Evolutionary conservation across 2,888 invertebrate genomes (phyloP).

Genomic region (Eristalinus aeneus): DNA sequence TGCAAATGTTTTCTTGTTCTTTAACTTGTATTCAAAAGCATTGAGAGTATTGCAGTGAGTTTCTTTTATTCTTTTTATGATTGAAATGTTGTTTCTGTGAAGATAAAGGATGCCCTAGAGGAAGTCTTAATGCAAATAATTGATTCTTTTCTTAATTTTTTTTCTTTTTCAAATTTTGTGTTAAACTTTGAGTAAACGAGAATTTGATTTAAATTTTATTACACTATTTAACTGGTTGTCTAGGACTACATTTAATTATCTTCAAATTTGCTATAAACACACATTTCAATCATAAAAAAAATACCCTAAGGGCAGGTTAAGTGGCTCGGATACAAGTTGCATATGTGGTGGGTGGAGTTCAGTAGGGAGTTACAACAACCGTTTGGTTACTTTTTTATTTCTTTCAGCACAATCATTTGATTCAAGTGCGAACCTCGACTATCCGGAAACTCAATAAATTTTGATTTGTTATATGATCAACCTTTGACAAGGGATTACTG

Average conservation of each 20-base stretch:
- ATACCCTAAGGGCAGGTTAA: constrained; percentile 9
- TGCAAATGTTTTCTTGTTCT: constrained; percentile 14
- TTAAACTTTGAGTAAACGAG: neutral
- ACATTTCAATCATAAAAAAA: constrained; percentile 82
- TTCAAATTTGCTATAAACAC: constrained; percentile 77
- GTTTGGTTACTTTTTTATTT: too few relatives aligned
- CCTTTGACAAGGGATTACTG: too few relatives aligned
- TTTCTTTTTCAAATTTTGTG: neutral
- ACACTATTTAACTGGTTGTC: constrained; percentile 18
- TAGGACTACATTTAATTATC: constrained; percentile 43
- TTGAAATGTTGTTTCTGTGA: constrained; percentile 82
- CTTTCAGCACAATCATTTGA: too few relatives aligned
- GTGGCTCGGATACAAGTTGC: neutral
- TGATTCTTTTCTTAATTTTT: constrained; percentile 17
- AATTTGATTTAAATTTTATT: constrained; percentile 6
- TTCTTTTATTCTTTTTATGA: constrained; percentile 78
- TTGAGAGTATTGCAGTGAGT: constrained; percentile 41
- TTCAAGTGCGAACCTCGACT: too few relatives aligned
- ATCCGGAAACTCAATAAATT: too few relatives aligned
- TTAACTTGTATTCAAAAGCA: constrained; percentile 36
- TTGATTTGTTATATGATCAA: too few relatives aligned
- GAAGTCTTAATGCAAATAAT: constrained; percentile 18
- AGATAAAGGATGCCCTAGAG: constrained; percentile 79
- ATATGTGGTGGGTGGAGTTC: neutral
- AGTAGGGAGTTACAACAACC: neutral